phyloP scores from a whole-genome alignment of 2,888 invertebrate genomes.

The Oscheius sp. region DNA sequence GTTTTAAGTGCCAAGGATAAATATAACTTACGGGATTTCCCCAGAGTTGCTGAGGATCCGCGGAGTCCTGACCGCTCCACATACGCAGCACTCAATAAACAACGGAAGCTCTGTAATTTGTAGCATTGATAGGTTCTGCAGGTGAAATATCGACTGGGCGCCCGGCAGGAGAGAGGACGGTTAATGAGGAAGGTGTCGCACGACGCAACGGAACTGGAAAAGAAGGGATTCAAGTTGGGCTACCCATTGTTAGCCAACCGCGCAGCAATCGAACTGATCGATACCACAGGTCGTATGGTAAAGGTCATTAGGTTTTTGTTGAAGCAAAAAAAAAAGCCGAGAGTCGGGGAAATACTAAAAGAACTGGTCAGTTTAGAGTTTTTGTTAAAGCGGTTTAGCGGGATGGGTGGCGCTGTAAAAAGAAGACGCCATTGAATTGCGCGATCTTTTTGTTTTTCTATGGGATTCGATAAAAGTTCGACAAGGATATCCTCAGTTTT shows the following conservation, averaged over 20 bases:
- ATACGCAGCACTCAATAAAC: conserved; percentile 11
- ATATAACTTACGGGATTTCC: conserved; percentile 27
- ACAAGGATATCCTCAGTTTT: too few relatives aligned
- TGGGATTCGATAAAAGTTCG: too few relatives aligned
- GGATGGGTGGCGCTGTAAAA: background rate
- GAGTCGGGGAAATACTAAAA: conserved; percentile 18
- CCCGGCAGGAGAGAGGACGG: background rate
- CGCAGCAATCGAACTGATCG: conserved; percentile 3
- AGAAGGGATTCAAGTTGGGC: background rate
- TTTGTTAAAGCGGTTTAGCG: conserved; percentile 5
- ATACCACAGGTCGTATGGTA: conserved; percentile 7
- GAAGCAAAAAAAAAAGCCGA: conserved; percentile 11
- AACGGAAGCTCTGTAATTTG: conserved; percentile 21
- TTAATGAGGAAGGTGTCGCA: too few relatives aligned
- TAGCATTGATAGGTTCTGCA: conserved; percentile 5
- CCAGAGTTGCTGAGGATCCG: conserved; percentile 30
- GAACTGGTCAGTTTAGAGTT: conserved; percentile 15
- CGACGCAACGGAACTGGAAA: too few relatives aligned
- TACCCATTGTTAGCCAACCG: conserved; percentile 14
- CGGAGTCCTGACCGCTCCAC: conserved; percentile 30
- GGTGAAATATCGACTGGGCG: conserved; percentile 1
- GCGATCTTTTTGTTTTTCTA: too few relatives aligned
- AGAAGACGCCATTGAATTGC: too few relatives aligned
- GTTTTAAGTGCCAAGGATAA: background rate
- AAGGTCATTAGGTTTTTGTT: conserved; percentile 14